Conservation (phyloP, 2,113 vertebrate species). For the Canis aureus region DNA sequence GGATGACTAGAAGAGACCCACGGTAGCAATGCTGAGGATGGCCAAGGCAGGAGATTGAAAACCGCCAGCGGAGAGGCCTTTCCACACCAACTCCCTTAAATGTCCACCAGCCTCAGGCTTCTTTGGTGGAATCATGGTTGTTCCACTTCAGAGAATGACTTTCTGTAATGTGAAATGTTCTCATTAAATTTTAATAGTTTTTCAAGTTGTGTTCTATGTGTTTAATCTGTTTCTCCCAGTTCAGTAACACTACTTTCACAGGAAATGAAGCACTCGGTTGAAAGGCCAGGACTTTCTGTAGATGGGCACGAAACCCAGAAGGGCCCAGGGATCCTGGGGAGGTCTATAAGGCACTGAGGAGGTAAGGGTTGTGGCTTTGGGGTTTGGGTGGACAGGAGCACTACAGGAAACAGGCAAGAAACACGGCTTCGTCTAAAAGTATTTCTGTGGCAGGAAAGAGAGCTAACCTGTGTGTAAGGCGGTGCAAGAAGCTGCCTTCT, state of each 20-base stretch:
- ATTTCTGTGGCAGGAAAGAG: background rate
- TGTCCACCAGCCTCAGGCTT: background rate
- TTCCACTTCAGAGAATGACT: background rate
- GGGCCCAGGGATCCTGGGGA: background rate
- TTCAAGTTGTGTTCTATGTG: background rate
- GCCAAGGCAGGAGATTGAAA: background rate
- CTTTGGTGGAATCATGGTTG: background rate
- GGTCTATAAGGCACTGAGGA: background rate
- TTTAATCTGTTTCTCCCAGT: background rate
- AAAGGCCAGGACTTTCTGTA: background rate
- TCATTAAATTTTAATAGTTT: background rate
- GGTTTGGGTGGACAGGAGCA: background rate
- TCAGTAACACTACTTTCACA: background rate
- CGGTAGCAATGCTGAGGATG: accelerated
- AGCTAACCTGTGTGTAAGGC: accelerated
- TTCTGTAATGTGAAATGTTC: background rate
- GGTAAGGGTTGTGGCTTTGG: accelerated
- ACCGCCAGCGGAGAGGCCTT: background rate
- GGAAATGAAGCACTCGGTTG: background rate
- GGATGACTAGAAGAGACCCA: background rate
- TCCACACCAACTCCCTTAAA: background rate
- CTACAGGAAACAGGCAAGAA: background rate
- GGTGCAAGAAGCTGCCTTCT: background rate
- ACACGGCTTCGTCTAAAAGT: background rate
- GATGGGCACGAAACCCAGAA: background rate